These are phyloP conservation scores for Erynnis tages DNA, from an alignment of 2,888 invertebrate species.

Conservation along the genomic window DNA sequence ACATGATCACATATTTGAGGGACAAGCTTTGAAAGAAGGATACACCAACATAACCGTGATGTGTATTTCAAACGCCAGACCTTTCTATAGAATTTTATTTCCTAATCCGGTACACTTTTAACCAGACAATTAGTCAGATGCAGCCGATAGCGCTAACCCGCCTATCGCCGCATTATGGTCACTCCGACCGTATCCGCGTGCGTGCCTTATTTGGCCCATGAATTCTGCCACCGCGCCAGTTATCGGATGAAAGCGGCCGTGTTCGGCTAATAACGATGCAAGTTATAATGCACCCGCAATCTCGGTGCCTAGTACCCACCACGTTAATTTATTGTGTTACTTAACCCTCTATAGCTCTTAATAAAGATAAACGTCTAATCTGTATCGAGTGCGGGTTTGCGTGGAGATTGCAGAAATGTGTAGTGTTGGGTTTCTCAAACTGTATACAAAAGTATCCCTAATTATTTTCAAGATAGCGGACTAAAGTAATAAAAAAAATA, in stretches of 20 bases:
- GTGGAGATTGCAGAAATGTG: conserved; percentile 17
- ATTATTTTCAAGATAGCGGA: too few species aligned
- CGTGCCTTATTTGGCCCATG: conserved; percentile 58
- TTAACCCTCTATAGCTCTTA: conserved; percentile 40
- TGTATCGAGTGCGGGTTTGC: conserved; percentile 34
- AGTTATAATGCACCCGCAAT: conserved; percentile 39
- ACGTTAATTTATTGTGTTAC: conserved; percentile 44
- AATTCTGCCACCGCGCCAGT: conserved; percentile 64
- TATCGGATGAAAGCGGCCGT: conserved; percentile 62
- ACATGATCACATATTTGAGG: too few species aligned
- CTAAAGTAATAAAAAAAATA: too few species aligned
- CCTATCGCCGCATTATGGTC: conserved; percentile 40
- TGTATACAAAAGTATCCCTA: too few species aligned
- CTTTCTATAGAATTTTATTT: too few species aligned
- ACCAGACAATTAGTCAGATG: conserved; percentile 31
- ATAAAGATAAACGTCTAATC: conserved; percentile 44
- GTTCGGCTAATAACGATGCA: conserved; percentile 58
- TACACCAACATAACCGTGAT: too few species aligned
- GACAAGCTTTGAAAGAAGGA: too few species aligned
- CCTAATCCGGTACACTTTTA: background rate
- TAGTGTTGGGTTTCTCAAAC: too few species aligned
- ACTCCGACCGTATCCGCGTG: conserved; percentile 51
- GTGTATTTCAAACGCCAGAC: too few species aligned
- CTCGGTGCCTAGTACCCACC: conserved; percentile 30
- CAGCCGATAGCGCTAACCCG: conserved; percentile 29